A percentile compares a stretch with the other conserved stretches of the same genome.
Conservation (phyloP, 2,797 vertebrate genomes). For the Pempheris klunzingeri region DNA sequence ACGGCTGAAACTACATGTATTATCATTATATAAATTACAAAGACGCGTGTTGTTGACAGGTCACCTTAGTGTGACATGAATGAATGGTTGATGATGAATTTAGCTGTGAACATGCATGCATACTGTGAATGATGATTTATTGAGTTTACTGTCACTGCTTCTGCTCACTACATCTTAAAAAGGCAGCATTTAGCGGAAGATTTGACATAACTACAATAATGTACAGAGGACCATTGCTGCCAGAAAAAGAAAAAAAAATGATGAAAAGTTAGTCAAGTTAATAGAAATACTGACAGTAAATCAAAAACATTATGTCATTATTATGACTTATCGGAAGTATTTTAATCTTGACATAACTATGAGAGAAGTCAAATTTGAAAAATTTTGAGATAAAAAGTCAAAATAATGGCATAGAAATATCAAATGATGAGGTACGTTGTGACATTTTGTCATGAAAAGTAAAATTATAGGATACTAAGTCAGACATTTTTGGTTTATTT, state of each 20-base stretch:
- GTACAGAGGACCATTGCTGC: conserved; percentile 1
- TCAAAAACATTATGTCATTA: neutral
- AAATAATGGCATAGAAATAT: neutral
- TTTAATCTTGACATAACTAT: neutral
- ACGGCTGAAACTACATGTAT: neutral
- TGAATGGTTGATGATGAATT: conserved; percentile 17
- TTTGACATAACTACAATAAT: neutral
- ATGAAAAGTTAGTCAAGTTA: neutral
- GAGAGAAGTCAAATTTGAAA: neutral
- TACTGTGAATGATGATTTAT: conserved; percentile 7
- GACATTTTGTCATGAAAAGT: too few species aligned
- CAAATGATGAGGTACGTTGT: neutral
- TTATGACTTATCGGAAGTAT: neutral
- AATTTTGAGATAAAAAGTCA: too few species aligned
- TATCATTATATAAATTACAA: conserved; percentile 15
- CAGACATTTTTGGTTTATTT: too few species aligned
- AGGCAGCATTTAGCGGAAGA: neutral
- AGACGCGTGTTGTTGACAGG: neutral
- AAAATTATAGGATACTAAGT: neutral
- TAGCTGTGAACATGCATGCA: conserved; percentile 16
- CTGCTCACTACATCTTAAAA: conserved; percentile 2
- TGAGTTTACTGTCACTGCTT: neutral
- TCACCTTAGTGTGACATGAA: conserved; percentile 6
- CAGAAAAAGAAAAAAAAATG: neutral
- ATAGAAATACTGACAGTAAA: neutral